Evolutionary conservation across 2,888 invertebrate genomes (phyloP), one percentile per base, ranked within the genome.

Genomic region (Parnassius orleans): DNA sequence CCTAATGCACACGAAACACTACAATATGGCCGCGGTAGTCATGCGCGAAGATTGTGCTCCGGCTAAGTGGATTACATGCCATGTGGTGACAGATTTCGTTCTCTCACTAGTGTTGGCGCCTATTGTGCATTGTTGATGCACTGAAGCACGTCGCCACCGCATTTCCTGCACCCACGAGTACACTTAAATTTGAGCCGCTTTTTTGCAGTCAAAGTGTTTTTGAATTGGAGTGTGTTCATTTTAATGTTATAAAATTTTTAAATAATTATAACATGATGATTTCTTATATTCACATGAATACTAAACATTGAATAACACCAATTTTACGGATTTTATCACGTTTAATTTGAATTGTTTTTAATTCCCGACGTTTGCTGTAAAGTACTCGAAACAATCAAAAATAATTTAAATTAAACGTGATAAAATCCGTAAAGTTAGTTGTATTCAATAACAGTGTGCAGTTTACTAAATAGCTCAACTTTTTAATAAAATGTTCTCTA

Each of bases 21-120:
- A 64, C 66, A 66, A 68, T 66, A 69, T 71, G 68, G 64, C 61
- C 63, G 68, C 42, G 50, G 61, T 63, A 70, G 67, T 65, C 65
- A 71, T 69, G 60, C 63, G 66, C 55, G 72, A 67, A 66, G 58
- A 68, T 62, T 62, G 53, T 42, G 50, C 15, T 24, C 3, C 24
- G 46, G 58, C 33, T 63, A 59, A 63, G 41, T 58, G 47, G 63
- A 63, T 63, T 63, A 59, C 55, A 55, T 50, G 50, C 41, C 62
- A 63, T 63, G 63, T 59, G 60, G 53, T 53, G 63, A 42, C n/a
- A 15, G 59, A 53, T 53, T 50, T 53, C 9, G 9, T 48, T 48
- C 10, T 48, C 3, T 14, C 14, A 48, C 1, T 48, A 11, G 48
- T 9, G 9, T 48, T 48, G 48, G 48, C 14, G 48, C 14, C 14